Evolutionary conservation across 2,113 vertebrate species (phyloP).

Genomic region (Gasterosteus nipponicus): DNA sequence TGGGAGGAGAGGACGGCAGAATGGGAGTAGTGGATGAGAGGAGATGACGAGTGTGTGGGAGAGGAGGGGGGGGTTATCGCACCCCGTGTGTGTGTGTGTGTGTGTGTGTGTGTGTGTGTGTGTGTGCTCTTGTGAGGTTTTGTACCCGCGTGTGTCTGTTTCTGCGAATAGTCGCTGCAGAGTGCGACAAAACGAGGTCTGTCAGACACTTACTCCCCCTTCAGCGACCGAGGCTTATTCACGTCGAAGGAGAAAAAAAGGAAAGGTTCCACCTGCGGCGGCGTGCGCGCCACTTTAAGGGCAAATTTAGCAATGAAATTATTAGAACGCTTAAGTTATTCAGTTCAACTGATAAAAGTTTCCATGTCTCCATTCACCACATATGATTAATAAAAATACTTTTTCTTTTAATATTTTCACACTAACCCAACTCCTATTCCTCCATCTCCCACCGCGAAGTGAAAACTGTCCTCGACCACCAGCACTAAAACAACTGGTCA

Average conservation of each 20-base stretch:
- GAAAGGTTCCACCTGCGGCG: too few species aligned
- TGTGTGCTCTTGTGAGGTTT: background rate
- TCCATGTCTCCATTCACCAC: too few species aligned
- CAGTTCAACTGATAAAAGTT: too few species aligned
- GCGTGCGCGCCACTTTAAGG: too few species aligned
- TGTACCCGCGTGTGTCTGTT: constrained; percentile 28
- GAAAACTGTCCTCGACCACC: too few species aligned
- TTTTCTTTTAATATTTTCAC: too few species aligned
- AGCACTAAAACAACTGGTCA: too few species aligned
- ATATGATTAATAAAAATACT: too few species aligned
- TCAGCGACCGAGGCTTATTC: constrained; percentile 14
- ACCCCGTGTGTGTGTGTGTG: background rate
- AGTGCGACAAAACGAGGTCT: constrained; percentile 13
- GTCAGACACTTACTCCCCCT: constrained; percentile 18
- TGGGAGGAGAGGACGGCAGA: constrained; percentile 26
- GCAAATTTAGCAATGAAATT: background rate
- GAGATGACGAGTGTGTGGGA: constrained; percentile 30
- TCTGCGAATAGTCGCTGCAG: constrained; percentile 26
- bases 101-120: constrained; percentile 4
- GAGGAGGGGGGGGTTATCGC: constrained; percentile 10
- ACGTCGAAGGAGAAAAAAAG: constrained; percentile 4
- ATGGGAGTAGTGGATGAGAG: constrained; percentile 23
- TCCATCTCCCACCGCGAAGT: too few species aligned
- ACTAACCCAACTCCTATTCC: too few species aligned
- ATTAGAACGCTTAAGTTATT: too few species aligned